Evolutionary conservation across 2,113 vertebrate species (phyloP), one percentile per base, ranked within the genome.

Genomic region (Chloropsis hardwickii): DNA sequence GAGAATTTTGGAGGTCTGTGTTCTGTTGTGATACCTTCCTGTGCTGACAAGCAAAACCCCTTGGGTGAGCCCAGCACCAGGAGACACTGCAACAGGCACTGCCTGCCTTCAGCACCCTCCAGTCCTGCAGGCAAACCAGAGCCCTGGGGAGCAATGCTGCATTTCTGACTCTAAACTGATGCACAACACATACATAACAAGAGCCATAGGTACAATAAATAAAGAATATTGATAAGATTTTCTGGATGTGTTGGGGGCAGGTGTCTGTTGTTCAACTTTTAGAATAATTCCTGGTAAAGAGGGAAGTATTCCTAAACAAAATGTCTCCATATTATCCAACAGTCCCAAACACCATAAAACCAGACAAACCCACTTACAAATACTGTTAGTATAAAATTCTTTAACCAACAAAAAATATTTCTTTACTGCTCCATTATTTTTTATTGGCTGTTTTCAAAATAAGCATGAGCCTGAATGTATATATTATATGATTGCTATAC

Each of bases 371-470:
- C 27, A 77, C 11, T n/a, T 45, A 54, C 16, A 91, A 62, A 80
- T 53, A 64, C 13, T 66, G 35, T 71, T 60, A 42, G 23, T 85
- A 33, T 44, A 54, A 57, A 82, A 65, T 66, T 45, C 27, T 92
- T 90, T 88, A 96, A 51, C 40, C 27, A 74, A 67, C 28, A 71
- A 91, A 84, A 93, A 73, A 33, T 40, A 81, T 23, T 44, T 87
- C 74, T 82, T 79, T 64, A 73, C 39, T 67, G 66, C 31, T 87
- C 35, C 24, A 39, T 83, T 95, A 65, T 86, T 92, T 95, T 92
- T 82, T 92, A 81, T 35, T 78, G 64, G 8, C 21, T 71, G 7
- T 73, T 95, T 81, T 89, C 65, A 83, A 95, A 91, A 90, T 54
- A 90, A 94, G 35, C 48, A 58, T 13, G 19, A 85, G 24, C 54